Evolutionary conservation across 2,888 invertebrate genomes (phyloP).

Genomic region (Drosophila borealis): DNA sequence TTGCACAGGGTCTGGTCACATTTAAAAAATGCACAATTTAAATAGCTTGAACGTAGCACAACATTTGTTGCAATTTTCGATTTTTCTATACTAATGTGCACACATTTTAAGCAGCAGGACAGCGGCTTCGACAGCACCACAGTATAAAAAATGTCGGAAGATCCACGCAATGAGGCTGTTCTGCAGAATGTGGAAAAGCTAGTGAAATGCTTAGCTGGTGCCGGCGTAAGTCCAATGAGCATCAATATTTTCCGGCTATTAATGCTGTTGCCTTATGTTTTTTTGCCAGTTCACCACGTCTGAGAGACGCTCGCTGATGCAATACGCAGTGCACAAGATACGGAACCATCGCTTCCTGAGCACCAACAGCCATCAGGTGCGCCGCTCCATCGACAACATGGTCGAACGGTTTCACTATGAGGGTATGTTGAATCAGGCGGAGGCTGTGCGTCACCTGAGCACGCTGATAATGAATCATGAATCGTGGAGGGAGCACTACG

Average conservation of each 20-base stretch:
- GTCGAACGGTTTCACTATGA: constrained; percentile 85
- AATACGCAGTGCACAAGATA: constrained; percentile 82
- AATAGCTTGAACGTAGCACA: constrained; percentile 3
- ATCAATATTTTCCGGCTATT: too few relatives aligned
- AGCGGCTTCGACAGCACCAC: background rate
- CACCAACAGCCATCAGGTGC: constrained; percentile 85
- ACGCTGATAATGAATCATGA: constrained; percentile 74
- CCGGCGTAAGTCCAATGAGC: constrained; percentile 17
- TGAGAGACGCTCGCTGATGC: constrained; percentile 84
- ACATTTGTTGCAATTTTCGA: constrained; percentile 34
- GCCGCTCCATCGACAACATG: constrained; percentile 84
- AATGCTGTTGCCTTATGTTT: background rate
- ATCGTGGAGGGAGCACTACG: constrained; percentile 76
- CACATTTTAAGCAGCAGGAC: background rate
- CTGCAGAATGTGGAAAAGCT: constrained; percentile 18
- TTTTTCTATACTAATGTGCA: background rate
- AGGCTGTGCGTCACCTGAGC: constrained; percentile 83
- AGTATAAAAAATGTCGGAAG: constrained; percentile 30
- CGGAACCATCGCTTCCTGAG: constrained; percentile 85
- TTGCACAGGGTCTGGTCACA: constrained; percentile 23
- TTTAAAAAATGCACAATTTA: constrained; percentile 12
- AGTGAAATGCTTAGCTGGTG: constrained; percentile 19
- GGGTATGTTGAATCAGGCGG: constrained; percentile 85
- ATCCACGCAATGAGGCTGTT: constrained; percentile 16
- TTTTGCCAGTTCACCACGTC: constrained; percentile 82